phyloP scores from a whole-genome alignment of 1,140 invertebrate genomes.

The Bathynomus jamesi region DNA sequence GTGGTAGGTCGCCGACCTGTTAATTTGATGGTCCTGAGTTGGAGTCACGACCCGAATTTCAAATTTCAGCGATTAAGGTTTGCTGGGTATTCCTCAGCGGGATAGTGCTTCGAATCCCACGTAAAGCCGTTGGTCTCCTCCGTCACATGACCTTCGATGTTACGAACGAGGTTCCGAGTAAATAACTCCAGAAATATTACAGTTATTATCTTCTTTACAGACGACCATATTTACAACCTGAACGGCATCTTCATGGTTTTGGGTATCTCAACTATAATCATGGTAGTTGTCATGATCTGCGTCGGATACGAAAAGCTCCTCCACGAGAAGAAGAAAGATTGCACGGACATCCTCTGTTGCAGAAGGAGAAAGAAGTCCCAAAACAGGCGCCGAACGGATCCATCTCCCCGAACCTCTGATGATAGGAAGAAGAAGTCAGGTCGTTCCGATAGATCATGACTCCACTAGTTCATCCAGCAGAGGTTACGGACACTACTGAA shows the following conservation, averaged over 20 bases:
- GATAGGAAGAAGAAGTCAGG: neutral
- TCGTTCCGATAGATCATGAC: neutral
- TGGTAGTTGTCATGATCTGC: constrained; percentile 34
- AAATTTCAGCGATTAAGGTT: too few relatives aligned
- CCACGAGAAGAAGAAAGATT: constrained; percentile 28
- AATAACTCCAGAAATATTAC: too few relatives aligned
- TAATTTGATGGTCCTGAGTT: too few relatives aligned
- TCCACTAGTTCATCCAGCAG: neutral
- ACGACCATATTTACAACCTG: constrained; percentile 22
- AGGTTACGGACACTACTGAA: neutral
- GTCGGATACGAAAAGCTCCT: constrained; percentile 36
- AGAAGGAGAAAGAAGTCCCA: constrained; percentile 6
- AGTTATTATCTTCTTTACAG: neutral
- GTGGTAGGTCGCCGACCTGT: too few relatives aligned
- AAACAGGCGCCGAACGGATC: constrained; percentile 8
- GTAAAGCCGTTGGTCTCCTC: too few relatives aligned
- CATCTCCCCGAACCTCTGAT: constrained; percentile 32
- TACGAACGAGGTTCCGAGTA: too few relatives aligned
- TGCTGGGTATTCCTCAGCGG: too few relatives aligned
- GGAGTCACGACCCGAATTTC: too few relatives aligned
- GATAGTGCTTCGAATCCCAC: too few relatives aligned
- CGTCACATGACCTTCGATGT: too few relatives aligned
- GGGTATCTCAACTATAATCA: constrained; percentile 36
- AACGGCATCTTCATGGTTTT: constrained; percentile 32
- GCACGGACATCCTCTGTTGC: constrained; percentile 23